Conservation (phyloP, 2,113 vertebrate species). For the Thamnophis sirtalis region DNA sequence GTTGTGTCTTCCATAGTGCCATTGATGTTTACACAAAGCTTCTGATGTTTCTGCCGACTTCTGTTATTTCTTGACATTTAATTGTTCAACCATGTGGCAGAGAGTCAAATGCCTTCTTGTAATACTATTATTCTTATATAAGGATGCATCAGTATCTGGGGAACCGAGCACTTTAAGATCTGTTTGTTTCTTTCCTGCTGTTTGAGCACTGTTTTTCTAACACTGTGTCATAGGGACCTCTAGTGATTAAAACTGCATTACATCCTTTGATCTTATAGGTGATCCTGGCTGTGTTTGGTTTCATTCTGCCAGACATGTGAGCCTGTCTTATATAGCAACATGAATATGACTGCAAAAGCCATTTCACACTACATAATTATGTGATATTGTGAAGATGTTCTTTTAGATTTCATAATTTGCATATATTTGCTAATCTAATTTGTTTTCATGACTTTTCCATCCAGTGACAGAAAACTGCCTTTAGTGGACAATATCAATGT, state of each 20-base stretch:
- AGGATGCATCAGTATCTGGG: not conserved
- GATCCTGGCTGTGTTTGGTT: not conserved
- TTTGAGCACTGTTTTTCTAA: not conserved
- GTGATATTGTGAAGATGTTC: not conserved
- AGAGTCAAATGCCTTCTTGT: not conserved
- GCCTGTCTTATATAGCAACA: not conserved
- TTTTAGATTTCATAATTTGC: not conserved
- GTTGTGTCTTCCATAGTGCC: not conserved
- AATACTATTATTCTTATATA: not conserved
- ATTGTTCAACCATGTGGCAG: not conserved
- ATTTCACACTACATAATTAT: not conserved
- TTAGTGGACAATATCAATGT: not conserved
- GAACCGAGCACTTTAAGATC: not conserved
- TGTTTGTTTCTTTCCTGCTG: constrained; percentile 4
- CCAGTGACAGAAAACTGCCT: not conserved
- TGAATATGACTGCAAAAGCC: not conserved
- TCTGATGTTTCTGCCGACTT: not conserved
- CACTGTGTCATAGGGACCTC: constrained; percentile 31
- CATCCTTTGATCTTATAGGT: constrained; percentile 18
- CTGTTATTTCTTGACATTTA: not conserved
- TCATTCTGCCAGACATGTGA: not conserved
- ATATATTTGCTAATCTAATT: not conserved
- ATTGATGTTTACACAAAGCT: not conserved
- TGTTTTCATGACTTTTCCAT: not conserved
- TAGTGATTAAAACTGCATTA: constrained; percentile 39